Conservation (phyloP, 1,140 invertebrate species). For the Gerris buenoi region DNA sequence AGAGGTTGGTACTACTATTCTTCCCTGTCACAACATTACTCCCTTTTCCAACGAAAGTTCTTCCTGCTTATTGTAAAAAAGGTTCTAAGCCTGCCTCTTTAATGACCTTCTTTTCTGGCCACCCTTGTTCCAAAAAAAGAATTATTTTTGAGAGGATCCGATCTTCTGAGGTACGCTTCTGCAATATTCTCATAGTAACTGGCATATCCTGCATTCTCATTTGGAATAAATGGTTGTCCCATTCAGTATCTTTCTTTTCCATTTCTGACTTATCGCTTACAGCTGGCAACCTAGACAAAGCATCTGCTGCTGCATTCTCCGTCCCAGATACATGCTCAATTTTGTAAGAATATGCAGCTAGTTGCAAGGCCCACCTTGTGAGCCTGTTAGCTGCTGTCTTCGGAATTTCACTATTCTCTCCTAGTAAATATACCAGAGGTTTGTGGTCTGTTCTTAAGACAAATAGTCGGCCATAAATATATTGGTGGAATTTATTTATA, state of each 20-base stretch:
- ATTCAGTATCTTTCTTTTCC: neutral
- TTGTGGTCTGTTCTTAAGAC: neutral
- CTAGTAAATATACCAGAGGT: neutral
- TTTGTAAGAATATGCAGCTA: neutral
- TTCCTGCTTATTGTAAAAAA: neutral
- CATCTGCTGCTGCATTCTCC: neutral
- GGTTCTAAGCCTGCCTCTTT: neutral
- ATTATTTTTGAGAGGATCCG: neutral
- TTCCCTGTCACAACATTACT: neutral
- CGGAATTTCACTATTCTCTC: neutral
- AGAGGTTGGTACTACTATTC: neutral
- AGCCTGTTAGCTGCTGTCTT: neutral
- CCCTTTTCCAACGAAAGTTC: neutral
- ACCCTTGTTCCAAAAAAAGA: neutral
- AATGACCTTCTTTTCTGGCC: neutral
- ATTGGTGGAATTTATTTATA: slow-evolving; percentile 19
- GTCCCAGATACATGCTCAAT: neutral
- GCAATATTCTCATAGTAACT: neutral
- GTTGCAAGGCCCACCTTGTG: neutral
- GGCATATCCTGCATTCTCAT: neutral
- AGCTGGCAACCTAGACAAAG: neutral
- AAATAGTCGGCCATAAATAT: neutral
- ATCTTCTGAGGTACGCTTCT: neutral
- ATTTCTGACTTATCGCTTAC: neutral
- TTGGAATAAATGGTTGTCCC: neutral